Percentiles rank a stretch among this genome's conserved stretches.
Evolutionary conservation across 1,140 invertebrate species (phyloP).

Genomic region (Frieseomelitta varia): DNA sequence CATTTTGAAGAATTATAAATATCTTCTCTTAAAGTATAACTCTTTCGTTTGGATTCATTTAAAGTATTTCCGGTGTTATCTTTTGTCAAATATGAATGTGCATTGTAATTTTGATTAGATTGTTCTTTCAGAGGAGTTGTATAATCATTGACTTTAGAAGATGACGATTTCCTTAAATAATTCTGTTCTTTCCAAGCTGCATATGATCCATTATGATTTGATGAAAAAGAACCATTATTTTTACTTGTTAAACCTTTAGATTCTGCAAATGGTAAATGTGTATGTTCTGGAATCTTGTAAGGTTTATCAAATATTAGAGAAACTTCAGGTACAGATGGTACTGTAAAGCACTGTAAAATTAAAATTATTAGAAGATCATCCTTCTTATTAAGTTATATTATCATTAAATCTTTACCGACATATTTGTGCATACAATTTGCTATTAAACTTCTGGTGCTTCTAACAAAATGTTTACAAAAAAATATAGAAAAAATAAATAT

Average conservation of each 20-base stretch:
- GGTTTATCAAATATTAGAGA: conserved; percentile 72
- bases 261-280: not conserved
- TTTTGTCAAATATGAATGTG: not conserved
- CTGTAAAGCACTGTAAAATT: conserved; percentile 59
- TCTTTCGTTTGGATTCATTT: not conserved
- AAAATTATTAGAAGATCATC: not conserved
- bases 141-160: not conserved
- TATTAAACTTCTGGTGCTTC: not conserved
- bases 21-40: not conserved
- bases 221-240: not conserved
- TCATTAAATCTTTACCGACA: not conserved
- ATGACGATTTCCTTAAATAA: conserved; percentile 37
- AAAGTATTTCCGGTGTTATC: not conserved
- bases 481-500: not conserved
- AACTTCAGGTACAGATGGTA: conserved; percentile 71
- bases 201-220: conserved; percentile 59
- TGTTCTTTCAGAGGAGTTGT: conserved; percentile 1
- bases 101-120: not conserved
- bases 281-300: conserved; percentile 1
- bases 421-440: not conserved
- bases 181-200: conserved; percentile 71
- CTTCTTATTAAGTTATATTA: not conserved
- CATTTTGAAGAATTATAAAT: not conserved
- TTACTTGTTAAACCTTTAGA: not conserved
- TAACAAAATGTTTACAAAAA: not conserved